These are phyloP conservation scores for Catostylus mosaicus DNA, from an alignment of 30 jellyfish, hydroid and myxozoan genomes.

Conservation along the genomic window DNA sequence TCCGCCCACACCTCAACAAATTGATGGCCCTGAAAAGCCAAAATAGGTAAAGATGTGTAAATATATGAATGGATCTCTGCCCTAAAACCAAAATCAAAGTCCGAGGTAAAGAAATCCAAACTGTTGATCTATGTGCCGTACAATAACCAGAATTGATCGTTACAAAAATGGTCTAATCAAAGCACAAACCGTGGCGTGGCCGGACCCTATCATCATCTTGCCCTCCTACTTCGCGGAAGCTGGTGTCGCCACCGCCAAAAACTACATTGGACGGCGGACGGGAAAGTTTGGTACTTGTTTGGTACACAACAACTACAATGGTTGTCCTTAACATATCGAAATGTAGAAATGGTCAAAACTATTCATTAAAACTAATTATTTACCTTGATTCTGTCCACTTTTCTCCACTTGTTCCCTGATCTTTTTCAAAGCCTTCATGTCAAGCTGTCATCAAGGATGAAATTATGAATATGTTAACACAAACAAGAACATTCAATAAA, in stretches of 20 bases:
- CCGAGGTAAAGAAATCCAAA: neutral
- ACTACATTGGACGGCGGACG: neutral
- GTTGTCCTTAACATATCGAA: neutral
- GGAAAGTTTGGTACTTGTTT: neutral
- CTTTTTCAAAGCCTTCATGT: slow-evolving; percentile 66
- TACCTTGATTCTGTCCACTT: slow-evolving; percentile 58
- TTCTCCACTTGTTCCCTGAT: slow-evolving; percentile 80
- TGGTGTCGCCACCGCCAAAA: too few species aligned
- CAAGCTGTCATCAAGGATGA: slow-evolving; percentile 66
- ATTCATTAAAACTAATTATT: too few species aligned
- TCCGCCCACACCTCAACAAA: too few species aligned
- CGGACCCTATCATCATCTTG: too few species aligned
- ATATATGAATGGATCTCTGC: neutral
- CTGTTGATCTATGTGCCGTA: slow-evolving; percentile 64
- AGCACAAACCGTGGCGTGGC: too few species aligned
- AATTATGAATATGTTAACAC: too few species aligned
- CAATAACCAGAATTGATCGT: slow-evolving; percentile 47
- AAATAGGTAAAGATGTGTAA: neutral
- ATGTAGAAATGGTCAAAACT: neutral
- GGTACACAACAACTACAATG: neutral
- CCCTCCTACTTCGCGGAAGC: too few species aligned
- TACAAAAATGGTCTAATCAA: slow-evolving; percentile 61
- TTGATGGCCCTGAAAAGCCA: too few species aligned
- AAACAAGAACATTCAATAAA: too few species aligned
- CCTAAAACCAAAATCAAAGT: neutral